Evolutionary conservation across 2,113 vertebrate species (phyloP), one percentile per base, ranked within the genome.

Genomic region (Argyrosomus japonicus): DNA sequence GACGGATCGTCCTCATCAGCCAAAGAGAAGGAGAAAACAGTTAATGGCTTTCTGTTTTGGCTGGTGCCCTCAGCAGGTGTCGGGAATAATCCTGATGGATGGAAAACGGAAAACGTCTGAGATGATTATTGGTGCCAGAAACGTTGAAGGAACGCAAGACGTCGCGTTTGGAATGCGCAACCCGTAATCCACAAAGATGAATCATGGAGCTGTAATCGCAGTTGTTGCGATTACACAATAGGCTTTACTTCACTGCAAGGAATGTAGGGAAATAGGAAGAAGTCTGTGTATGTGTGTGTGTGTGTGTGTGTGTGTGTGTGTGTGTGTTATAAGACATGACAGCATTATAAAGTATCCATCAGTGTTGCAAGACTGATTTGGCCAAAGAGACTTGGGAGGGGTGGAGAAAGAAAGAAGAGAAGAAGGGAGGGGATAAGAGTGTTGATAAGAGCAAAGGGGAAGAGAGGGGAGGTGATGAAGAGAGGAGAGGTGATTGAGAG

Each of bases 81-180:
- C 81, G 40, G 74, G 67, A 85, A 67, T 88, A 90, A 88, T 91
- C 90, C 85, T 89, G 88, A 92, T 63, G 60, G 79, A 90, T 89
- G 80, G 70, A 77, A 82, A 87, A 68, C 64, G 81, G 88, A 91
- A 88, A 87, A 87, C 8, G 43, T 69, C 62, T 61, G 23, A 54
- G 29, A 81, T 82, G 73, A 80, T 81, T 80, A 74, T 82, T 18
- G 73, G 75, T 81, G 86, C 89, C 91, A 92, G 79, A 81, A 85
- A 79, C 21, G 45, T 60, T 17, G 51, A 51, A 84, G 69, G 89
- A 92, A 87, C 45, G 57, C 58, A 12, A 60, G 69, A 74, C 61
- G 48, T 48, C 36, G 21, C 8, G 21, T 64, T 77, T 43, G 89
- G 91, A 88, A 90, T 87, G 79, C 54, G 43, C 67, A 47, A 47